These are phyloP conservation scores for Synchiropus splendidus DNA, from an alignment of 2,113 vertebrate species.

Conservation along the genomic window DNA sequence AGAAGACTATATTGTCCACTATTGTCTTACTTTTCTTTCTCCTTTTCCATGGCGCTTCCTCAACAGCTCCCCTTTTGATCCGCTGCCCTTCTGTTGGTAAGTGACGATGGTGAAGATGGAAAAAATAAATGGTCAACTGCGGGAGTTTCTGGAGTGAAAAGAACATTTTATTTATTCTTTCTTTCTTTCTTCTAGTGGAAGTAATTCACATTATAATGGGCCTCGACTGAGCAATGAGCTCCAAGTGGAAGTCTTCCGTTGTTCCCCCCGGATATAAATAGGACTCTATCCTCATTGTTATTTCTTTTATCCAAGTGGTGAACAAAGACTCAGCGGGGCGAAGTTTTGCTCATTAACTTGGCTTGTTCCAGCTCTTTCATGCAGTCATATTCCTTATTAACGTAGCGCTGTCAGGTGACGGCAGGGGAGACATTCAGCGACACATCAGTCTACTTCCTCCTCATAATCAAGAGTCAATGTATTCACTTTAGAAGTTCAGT, in stretches of 20 bases:
- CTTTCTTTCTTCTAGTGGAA: slow-evolving; percentile 22
- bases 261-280: neutral
- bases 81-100: too few species aligned
- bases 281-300: slow-evolving; percentile 80
- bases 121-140: neutral
- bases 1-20: neutral
- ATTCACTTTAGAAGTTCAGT: too few species aligned
- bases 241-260: neutral
- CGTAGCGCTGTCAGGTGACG: too few species aligned
- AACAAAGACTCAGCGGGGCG: slow-evolving; percentile 38
- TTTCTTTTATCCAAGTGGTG: slow-evolving; percentile 80
- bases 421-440: too few species aligned
- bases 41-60: slow-evolving; percentile 49
- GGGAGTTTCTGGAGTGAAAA: neutral
- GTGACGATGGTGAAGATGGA: too few species aligned
- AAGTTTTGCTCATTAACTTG: too few species aligned
- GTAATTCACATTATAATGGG: slow-evolving; percentile 3
- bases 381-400: too few species aligned
- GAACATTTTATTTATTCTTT: slow-evolving; percentile 39
- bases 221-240: slow-evolving; percentile 1
- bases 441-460: too few species aligned
- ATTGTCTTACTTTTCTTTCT: slow-evolving; percentile 47
- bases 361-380: too few species aligned
- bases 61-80: slow-evolving; percentile 22
- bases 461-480: too few species aligned